phyloP scores from a whole-genome alignment of 2,797 vertebrate genomes.

The Eulemur rubriventer region DNA sequence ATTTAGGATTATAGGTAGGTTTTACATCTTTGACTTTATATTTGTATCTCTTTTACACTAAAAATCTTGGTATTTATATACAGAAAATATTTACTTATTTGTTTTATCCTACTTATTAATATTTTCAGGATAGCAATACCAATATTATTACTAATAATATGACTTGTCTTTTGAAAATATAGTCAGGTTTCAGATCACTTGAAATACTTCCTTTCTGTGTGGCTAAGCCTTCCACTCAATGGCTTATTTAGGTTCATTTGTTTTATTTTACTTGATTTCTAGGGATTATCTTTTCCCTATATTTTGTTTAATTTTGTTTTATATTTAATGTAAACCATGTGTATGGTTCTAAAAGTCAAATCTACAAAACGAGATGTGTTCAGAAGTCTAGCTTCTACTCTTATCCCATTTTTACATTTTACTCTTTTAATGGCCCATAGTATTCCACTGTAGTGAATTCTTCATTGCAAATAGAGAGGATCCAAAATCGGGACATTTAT shows the following conservation, averaged over 20 bases:
- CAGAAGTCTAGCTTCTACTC: neutral
- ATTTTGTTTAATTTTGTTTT: slow-evolving; percentile 28
- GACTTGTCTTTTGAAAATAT: neutral
- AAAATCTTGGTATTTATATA: neutral
- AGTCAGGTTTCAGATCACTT: neutral
- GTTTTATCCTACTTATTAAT: neutral
- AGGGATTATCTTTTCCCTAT: neutral
- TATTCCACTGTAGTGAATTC: neutral
- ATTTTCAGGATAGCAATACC: neutral
- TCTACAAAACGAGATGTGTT: neutral
- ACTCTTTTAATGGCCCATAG: neutral
- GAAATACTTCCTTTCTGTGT: neutral
- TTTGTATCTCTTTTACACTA: neutral
- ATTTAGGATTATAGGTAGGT: neutral
- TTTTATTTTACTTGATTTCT: slow-evolving; percentile 41
- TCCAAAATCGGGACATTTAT: neutral
- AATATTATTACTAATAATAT: neutral
- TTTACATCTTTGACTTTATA: neutral
- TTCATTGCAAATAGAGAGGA: neutral
- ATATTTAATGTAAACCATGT: neutral
- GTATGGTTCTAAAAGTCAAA: slow-evolving; percentile 1
- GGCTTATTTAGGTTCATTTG: neutral
- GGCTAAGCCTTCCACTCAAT: neutral
- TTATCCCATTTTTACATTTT: neutral
- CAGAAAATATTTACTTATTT: neutral